Percentiles rank a stretch among this genome's conserved stretches.
These are phyloP conservation scores for Hesperophylax magnus DNA, from an alignment of 1,140 invertebrate species.

Conservation along the genomic window DNA sequence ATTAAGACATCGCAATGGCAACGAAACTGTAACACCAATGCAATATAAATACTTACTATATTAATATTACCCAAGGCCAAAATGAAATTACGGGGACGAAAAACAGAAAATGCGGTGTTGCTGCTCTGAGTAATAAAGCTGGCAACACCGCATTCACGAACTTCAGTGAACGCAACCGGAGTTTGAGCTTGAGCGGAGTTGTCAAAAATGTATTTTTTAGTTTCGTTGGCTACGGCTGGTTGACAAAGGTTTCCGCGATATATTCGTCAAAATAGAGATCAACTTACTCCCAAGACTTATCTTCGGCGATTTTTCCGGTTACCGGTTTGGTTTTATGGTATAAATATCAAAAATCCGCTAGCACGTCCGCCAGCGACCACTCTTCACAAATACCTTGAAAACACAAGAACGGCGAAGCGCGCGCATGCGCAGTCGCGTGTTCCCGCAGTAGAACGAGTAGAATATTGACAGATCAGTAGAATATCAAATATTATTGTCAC, in stretches of 20 bases:
- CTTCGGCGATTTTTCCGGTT: not conserved
- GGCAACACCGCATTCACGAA: slow-evolving; percentile 25
- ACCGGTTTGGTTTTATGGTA: not conserved
- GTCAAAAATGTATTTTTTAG: no score
- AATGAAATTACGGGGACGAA: not conserved
- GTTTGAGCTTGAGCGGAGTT: not conserved
- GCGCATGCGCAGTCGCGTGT: slow-evolving; percentile 27
- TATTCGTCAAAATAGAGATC: not conserved
- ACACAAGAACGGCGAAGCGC: not conserved
- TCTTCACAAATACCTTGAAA: slow-evolving; percentile 31
- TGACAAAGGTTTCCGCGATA: not conserved
- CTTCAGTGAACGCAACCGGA: not conserved
- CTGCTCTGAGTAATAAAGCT: not conserved
- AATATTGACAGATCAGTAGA: slow-evolving; percentile 13
- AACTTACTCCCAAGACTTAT: slow-evolving; percentile 14
- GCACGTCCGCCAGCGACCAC: slow-evolving; percentile 12
- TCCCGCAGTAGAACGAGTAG: slow-evolving; percentile 16
- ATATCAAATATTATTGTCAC: not conserved
- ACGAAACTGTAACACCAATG: no score
- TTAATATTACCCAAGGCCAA: not conserved
- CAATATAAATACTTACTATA: no score
- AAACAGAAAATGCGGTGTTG: not conserved
- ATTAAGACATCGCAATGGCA: no score
- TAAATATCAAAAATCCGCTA: not conserved
- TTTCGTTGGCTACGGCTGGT: slow-evolving; percentile 1